Conservation (phyloP, 2,888 invertebrate genomes). For the Platycnemis pennipes region DNA sequence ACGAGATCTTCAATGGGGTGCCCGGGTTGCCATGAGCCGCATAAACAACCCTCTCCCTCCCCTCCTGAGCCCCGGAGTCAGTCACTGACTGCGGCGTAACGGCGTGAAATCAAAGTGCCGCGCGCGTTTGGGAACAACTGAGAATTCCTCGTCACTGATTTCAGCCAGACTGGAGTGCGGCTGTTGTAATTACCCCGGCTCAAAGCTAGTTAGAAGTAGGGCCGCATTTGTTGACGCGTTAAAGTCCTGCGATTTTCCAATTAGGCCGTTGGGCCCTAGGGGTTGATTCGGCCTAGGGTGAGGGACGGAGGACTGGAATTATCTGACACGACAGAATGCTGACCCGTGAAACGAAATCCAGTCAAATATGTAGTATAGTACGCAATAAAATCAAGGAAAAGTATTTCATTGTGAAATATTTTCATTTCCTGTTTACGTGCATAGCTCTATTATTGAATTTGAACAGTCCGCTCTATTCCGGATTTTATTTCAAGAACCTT, state of each 20-base stretch:
- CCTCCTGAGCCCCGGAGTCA: background rate
- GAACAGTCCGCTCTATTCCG: no score
- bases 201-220: constrained; percentile 18
- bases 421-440: no score
- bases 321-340: background rate
- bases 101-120: constrained; percentile 36
- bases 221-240: background rate
- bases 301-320: background rate
- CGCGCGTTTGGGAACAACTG: background rate
- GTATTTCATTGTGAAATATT: no score
- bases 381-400: no score
- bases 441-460: no score
- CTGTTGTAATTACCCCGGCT: background rate
- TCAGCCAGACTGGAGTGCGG: background rate
- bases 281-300: background rate
- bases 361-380: no score
- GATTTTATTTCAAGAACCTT: no score
- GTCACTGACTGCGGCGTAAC: background rate
- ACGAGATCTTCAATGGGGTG: no score
- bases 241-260: background rate
- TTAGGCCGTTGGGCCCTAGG: background rate
- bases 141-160: constrained; percentile 28
- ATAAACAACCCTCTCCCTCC: constrained; percentile 37
- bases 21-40: constrained; percentile 37
- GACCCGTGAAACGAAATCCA: background rate